Percentiles rank a stretch among this genome's conserved stretches.
phyloP scores from a whole-genome alignment of 2,113 vertebrate species.

The Elephantulus edwardii region DNA sequence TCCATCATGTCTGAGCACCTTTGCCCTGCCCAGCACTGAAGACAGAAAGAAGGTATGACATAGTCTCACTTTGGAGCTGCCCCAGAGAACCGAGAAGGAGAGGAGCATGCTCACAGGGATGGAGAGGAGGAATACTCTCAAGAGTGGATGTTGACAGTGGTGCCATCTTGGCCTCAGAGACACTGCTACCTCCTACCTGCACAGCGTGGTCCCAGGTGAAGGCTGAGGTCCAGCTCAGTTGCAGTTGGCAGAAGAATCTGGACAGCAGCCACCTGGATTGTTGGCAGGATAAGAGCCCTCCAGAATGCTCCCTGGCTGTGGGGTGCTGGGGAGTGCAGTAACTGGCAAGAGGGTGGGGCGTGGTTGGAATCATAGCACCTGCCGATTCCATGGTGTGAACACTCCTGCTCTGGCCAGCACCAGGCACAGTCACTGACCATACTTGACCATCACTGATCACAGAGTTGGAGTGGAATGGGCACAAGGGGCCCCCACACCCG shows the following conservation, averaged over 20 bases:
- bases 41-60: background rate
- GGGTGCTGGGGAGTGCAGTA: background rate
- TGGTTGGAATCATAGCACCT: background rate
- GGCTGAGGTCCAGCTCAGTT: rapidly evolving
- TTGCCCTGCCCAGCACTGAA: no score
- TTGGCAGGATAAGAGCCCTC: background rate
- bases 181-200: background rate
- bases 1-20: no score
- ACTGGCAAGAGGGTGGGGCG: no score
- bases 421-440: rapidly evolving
- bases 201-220: background rate
- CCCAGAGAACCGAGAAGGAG: no score
- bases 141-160: no score
- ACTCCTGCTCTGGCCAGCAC: background rate
- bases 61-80: background rate
- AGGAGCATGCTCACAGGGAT: rapidly evolving
- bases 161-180: background rate
- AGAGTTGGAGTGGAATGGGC: rapidly evolving
- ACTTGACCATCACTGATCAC: rapidly evolving
- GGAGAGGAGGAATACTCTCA: background rate
- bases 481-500: rapidly evolving
- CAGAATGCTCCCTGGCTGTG: background rate
- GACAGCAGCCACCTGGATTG: background rate
- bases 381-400: background rate
- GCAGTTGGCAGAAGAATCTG: background rate